Conservation (phyloP, 2,888 invertebrate species). For the Fragum fragum region DNA sequence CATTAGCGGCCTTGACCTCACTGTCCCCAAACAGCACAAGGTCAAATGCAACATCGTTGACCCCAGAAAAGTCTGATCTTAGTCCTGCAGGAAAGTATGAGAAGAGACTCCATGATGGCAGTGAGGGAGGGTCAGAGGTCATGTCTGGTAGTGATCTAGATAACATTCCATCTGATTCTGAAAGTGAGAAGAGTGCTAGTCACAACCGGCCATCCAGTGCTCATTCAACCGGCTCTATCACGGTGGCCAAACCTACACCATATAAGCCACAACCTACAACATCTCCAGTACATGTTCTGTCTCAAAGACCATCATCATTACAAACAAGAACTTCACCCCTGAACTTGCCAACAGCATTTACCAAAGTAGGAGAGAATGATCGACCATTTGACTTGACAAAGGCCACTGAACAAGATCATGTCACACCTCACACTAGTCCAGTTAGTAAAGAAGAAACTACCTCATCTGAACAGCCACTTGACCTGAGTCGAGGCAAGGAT, state of each 20-base stretch:
- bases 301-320: constrained; percentile 40
- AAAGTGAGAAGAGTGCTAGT: constrained; percentile 71
- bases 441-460: constrained; percentile 88
- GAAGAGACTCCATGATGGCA: constrained; percentile 55
- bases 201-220: background rate
- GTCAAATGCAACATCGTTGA: constrained; percentile 57
- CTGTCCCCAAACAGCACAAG: constrained; percentile 52
- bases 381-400: constrained; percentile 78
- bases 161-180: constrained; percentile 77
- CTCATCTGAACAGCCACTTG: constrained; percentile 89
- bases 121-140: constrained; percentile 69
- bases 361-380: constrained; percentile 54
- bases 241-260: constrained; percentile 35
- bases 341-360: constrained; percentile 24
- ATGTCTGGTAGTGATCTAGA: constrained; percentile 75
- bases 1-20: constrained; percentile 64
- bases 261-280: constrained; percentile 33
- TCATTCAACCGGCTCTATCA: constrained; percentile 17
- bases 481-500: constrained; percentile 92
- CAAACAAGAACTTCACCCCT: constrained; percentile 37
- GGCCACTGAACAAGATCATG: constrained; percentile 46
- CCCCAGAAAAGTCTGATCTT: constrained; percentile 58
- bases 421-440: constrained; percentile 50
- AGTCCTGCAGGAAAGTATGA: constrained; percentile 59
- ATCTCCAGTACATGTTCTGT: constrained; percentile 37